Evolutionary conservation across 2,113 vertebrate species (phyloP).

Genomic region (Fulica atra): DNA sequence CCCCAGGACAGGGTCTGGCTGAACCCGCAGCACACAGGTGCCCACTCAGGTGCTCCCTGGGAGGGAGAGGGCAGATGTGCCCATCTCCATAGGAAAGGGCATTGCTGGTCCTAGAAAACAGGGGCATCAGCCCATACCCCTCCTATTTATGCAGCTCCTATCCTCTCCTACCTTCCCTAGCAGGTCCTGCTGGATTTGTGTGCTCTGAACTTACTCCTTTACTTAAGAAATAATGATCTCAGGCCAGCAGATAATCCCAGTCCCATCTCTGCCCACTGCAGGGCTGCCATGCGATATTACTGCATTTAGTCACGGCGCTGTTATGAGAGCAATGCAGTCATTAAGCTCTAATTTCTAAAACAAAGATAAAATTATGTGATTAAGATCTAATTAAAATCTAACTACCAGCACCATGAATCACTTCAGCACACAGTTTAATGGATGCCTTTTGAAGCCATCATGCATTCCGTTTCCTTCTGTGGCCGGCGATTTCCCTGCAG

Average conservation of each 20-base stretch:
- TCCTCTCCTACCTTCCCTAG: background rate
- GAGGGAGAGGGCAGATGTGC: background rate
- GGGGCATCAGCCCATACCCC: background rate
- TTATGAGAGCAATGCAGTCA: slow-evolving; percentile 8
- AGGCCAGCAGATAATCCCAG: background rate
- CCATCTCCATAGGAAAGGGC: fast-evolving
- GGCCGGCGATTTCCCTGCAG: slow-evolving; percentile 9
- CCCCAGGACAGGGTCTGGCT: background rate
- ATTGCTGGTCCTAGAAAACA: background rate
- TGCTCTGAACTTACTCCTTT: background rate
- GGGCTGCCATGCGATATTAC: background rate
- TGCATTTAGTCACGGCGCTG: background rate
- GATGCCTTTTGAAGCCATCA: background rate
- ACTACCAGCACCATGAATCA: slow-evolving; percentile 18
- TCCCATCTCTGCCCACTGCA: background rate
- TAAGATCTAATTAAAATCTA: slow-evolving; percentile 45
- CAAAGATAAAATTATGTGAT: slow-evolving; percentile 44
- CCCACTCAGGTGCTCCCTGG: no score
- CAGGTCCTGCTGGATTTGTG: background rate
- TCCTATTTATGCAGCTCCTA: background rate
- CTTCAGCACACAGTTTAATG: background rate
- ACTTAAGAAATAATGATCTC: background rate
- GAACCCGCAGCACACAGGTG: no score
- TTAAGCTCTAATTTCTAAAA: slow-evolving; percentile 39
- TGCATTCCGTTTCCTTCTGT: background rate